phyloP scores from a whole-genome alignment of 1,140 invertebrate genomes.

The Gyrodactylus salaris region DNA sequence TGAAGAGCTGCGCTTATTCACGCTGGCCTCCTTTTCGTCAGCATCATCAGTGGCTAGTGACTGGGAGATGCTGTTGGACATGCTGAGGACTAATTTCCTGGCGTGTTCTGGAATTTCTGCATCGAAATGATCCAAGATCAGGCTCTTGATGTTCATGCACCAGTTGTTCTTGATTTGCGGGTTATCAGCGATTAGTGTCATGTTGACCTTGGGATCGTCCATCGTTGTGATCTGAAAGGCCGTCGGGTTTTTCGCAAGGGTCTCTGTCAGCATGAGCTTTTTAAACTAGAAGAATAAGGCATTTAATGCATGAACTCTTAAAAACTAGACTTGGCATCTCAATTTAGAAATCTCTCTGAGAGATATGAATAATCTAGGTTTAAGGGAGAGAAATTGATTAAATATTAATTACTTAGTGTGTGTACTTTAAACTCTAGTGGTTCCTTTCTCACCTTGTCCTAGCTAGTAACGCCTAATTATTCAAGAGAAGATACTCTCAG shows the following conservation, averaged over 20 bases:
- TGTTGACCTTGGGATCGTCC: not conserved
- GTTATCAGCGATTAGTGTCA: not conserved
- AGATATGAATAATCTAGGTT: no score
- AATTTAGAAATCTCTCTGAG: no score
- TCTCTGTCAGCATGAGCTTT: not conserved
- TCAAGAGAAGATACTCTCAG: no score
- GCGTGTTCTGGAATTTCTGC: not conserved
- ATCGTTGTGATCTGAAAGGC: not conserved
- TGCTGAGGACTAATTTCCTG: not conserved
- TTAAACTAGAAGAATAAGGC: not conserved
- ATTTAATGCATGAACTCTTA: no score
- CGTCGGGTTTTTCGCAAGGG: not conserved
- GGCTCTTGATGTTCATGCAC: not conserved
- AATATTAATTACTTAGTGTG: no score
- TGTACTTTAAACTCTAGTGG: no score
- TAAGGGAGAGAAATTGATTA: no score
- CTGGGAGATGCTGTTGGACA: no score
- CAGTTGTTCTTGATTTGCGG: not conserved
- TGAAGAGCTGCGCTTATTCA: not conserved
- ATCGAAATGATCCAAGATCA: not conserved
- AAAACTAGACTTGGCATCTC: no score
- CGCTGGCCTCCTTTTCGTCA: not conserved
- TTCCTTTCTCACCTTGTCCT: no score
- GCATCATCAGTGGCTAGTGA: no score
- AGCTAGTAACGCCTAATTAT: no score